Evolutionary conservation across 2,113 vertebrate genomes (phyloP).

Genomic region (Manacus vitellinus): DNA sequence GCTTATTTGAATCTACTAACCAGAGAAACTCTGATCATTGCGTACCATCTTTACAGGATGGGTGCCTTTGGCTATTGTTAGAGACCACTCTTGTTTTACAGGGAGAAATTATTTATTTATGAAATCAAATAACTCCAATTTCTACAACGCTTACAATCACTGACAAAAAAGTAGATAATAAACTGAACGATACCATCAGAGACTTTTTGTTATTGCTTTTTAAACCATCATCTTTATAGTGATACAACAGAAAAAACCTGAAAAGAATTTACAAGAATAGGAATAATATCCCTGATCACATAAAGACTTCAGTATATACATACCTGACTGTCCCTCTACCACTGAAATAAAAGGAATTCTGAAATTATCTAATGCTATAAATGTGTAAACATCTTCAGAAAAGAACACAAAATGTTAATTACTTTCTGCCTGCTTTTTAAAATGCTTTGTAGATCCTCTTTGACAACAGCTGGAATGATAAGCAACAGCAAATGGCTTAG

Average conservation of each 20-base stretch:
- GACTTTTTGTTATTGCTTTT: not conserved
- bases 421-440: not conserved
- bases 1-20: not conserved
- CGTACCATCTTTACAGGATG: not conserved
- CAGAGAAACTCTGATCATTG: not conserved
- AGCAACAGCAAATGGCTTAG: not conserved
- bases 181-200: not conserved
- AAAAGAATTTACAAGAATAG: not conserved
- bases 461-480: not conserved
- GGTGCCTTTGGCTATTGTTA: not conserved
- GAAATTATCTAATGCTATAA: not conserved
- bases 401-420: not conserved
- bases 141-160: not conserved
- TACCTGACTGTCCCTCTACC: not conserved
- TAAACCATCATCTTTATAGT: not conserved
- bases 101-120: not conserved
- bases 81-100: not conserved
- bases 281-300: not conserved
- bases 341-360: not conserved
- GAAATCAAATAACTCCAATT: not conserved
- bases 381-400: not conserved
- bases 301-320: not conserved
- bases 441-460: not conserved
- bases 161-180: not conserved
- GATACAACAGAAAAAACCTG: not conserved